Evolutionary conservation across 2,888 invertebrate genomes (phyloP).

Genomic region (Morpho achilles): DNA sequence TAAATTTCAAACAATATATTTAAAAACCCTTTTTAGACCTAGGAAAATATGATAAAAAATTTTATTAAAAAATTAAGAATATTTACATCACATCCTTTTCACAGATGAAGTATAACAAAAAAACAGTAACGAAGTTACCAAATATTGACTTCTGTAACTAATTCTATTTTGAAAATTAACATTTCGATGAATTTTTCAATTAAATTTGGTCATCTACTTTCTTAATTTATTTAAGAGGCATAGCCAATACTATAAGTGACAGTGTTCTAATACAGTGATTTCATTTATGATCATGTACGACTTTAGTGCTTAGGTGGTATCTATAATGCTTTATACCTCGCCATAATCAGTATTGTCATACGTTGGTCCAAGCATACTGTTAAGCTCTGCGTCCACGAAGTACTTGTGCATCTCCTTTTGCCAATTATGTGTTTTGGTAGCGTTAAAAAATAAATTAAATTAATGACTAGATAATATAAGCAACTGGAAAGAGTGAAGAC

Average conservation of each 20-base stretch:
- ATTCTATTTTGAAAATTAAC: too few species aligned
- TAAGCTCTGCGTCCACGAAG: slow-evolving; percentile 90
- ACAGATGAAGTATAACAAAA: too few species aligned
- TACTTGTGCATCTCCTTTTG: slow-evolving; percentile 88
- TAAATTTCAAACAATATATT: too few species aligned
- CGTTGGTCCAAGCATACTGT: slow-evolving; percentile 84
- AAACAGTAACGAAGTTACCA: too few species aligned
- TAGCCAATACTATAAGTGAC: background rate
- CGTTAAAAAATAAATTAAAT: slow-evolving; percentile 71
- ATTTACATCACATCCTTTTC: too few species aligned
- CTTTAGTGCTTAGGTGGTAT: slow-evolving; percentile 13
- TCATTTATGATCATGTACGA: background rate
- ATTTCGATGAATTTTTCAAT: too few species aligned
- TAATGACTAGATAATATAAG: slow-evolving; percentile 44
- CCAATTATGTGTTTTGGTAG: slow-evolving; percentile 73
- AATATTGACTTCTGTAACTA: too few species aligned
- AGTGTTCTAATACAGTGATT: slow-evolving; percentile 9
- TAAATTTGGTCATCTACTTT: too few species aligned
- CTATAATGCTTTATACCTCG: slow-evolving; percentile 52
- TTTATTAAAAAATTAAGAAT: too few species aligned
- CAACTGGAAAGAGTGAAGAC: slow-evolving; percentile 12
- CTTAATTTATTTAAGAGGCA: background rate
- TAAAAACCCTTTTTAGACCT: too few species aligned
- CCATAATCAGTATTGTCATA: slow-evolving; percentile 77
- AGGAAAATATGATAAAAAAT: too few species aligned